A percentile compares a stretch with the other conserved stretches of the same genome.
Evolutionary conservation across 2,888 invertebrate genomes (phyloP).

Genomic region (Rhagium mordax): DNA sequence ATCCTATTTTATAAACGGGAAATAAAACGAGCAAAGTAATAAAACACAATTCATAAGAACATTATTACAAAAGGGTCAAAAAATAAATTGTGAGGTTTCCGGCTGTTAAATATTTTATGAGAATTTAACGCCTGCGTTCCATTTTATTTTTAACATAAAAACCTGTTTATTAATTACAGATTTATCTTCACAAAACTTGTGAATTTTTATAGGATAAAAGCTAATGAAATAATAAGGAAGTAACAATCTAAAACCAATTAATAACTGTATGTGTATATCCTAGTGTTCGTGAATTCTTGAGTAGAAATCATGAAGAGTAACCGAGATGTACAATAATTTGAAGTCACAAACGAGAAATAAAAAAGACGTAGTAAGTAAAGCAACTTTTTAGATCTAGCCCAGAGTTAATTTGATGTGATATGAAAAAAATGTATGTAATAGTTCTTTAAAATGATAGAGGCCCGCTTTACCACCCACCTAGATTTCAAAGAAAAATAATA

Average conservation of each 20-base stretch:
- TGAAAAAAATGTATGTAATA: no score
- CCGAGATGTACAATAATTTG: no score
- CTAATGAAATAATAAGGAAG: neutral
- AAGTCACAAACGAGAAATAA: no score
- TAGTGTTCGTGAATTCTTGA: no score
- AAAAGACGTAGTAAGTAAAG: no score
- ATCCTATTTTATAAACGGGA: conserved; percentile 4
- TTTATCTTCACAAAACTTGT: neutral
- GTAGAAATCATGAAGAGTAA: no score
- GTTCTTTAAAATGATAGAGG: no score
- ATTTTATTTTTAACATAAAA: conserved; percentile 1
- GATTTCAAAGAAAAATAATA: no score
- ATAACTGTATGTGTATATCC: neutral
- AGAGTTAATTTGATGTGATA: no score
- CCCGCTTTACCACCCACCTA: no score
- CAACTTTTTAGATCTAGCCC: no score
- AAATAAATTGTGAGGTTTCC: neutral
- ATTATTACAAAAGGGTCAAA: conserved; percentile 21
- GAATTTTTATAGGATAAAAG: neutral
- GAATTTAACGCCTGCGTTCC: neutral
- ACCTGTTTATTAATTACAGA: neutral
- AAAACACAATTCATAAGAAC: conserved; percentile 5
- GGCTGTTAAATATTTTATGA: conserved; percentile 8
- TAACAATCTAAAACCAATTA: neutral
- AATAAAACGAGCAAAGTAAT: conserved; percentile 12